phyloP scores from a whole-genome alignment of 2,797 vertebrate genomes.

The Micromesistius poutassou region DNA sequence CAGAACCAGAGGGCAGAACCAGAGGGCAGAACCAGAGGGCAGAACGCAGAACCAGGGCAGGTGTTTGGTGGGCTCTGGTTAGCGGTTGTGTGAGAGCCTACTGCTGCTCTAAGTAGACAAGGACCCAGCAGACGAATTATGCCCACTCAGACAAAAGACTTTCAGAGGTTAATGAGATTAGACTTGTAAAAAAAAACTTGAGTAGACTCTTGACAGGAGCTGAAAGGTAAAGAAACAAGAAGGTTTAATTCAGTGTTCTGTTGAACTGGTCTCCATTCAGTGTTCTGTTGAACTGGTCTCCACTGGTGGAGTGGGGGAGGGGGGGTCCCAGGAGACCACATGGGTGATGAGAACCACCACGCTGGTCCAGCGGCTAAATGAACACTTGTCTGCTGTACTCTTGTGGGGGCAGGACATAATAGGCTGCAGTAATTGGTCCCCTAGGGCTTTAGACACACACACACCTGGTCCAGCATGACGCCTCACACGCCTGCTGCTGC shows the following conservation, averaged over 20 bases:
- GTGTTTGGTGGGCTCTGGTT: background rate
- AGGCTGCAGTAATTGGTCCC: conserved; percentile 51
- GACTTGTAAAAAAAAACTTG: background rate
- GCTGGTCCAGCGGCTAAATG: conserved; percentile 56
- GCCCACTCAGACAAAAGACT: background rate
- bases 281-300: background rate
- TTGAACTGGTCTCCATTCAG: background rate
- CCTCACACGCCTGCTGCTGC: background rate
- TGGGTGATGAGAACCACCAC: conserved; percentile 57
- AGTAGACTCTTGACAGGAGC: background rate
- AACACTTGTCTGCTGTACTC: conserved; percentile 50
- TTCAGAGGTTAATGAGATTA: background rate
- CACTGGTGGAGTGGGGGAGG: background rate
- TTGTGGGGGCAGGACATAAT: conserved; percentile 58
- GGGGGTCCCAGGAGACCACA: conserved; percentile 44
- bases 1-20: background rate
- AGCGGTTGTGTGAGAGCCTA: background rate
- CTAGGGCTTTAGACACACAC: background rate
- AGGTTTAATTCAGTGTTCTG: background rate
- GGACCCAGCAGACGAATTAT: background rate
- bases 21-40: background rate
- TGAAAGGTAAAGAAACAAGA: background rate
- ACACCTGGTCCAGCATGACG: background rate
- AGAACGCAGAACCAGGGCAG: background rate
- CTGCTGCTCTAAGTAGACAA: background rate